phyloP scores from a whole-genome alignment of 2,888 invertebrate genomes.

The Neria commutata region DNA sequence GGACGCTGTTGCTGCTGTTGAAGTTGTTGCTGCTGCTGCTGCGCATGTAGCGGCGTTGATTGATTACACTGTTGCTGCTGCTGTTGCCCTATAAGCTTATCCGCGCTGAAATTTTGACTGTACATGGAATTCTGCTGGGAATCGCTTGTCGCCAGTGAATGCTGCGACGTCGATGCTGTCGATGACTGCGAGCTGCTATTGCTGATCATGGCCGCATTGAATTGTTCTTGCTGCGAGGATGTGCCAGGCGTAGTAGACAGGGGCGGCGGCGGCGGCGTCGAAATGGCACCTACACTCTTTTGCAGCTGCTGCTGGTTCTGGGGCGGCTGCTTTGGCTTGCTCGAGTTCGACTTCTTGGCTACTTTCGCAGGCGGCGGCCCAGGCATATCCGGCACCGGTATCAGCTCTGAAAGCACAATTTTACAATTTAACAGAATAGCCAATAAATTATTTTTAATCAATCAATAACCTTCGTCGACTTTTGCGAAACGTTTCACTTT shows the following conservation, averaged over 20 bases:
- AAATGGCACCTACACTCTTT: slow-evolving; percentile 46
- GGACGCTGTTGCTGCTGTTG: slow-evolving; percentile 43
- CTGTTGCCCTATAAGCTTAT: slow-evolving; percentile 52
- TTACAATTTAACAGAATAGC: background rate
- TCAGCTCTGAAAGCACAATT: slow-evolving; percentile 42
- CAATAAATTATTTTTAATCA: background rate
- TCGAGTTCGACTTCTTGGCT: slow-evolving; percentile 55
- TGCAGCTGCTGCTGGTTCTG: slow-evolving; percentile 40
- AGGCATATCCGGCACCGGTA: slow-evolving; percentile 56
- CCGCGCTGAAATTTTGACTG: slow-evolving; percentile 58
- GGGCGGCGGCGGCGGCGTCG: slow-evolving; percentile 58
- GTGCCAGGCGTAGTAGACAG: slow-evolving; percentile 57
- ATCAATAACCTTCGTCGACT: slow-evolving; percentile 54
- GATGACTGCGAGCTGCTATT: slow-evolving; percentile 59
- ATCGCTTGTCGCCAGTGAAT: slow-evolving; percentile 58
- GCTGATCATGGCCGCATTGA: slow-evolving; percentile 57
- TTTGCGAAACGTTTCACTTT: slow-evolving; percentile 59
- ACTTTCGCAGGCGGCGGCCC: slow-evolving; percentile 60
- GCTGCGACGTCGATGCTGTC: slow-evolving; percentile 57
- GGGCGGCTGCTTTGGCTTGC: slow-evolving; percentile 54
- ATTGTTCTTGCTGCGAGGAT: slow-evolving; percentile 56
- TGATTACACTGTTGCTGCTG: slow-evolving; percentile 40
- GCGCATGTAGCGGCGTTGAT: slow-evolving; percentile 38
- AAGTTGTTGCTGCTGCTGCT: slow-evolving; percentile 32
- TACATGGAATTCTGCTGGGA: slow-evolving; percentile 60